Evolutionary conservation across 2,888 invertebrate genomes (phyloP), one percentile per base, ranked within the genome.

Genomic region (Dynastes grantii): DNA sequence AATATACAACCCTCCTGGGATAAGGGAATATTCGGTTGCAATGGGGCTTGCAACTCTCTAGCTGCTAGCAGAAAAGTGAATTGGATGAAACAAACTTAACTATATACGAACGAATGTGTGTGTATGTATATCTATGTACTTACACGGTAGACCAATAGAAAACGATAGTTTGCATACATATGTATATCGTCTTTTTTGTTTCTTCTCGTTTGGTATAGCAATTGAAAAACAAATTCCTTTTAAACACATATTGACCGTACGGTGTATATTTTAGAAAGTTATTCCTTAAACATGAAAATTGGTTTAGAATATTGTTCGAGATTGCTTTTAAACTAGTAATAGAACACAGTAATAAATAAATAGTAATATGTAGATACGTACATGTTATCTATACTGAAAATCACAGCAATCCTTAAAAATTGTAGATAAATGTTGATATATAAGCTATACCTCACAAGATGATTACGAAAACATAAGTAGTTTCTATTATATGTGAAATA

Each of bases 1-100:
- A 78, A 78, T 64, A 64, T 78, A 78, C 78, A 78, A 70, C 71
- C 27, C 78, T 64, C 78, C 40, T 11, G 78, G 64, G 78, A 65
- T 64, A 40, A 45, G 45, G 55, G 65, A 64, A 73, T 53, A 53
- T 51, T 71, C 78, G 51, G 55, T 40, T 64, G 71, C 78, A 75
- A 71, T 71, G 29, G 73, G 73, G 13, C 53, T 40, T 63, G 78
- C 78, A 78, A 78, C 71, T 78, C 77, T 77, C 73, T 61, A 51
- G 71, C 64, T 71, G 64, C 78, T 73, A 64, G 51, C 53, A 45
- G 51, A 64, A 78, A 78, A 78, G 78, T 71, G 78, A 78, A 78
- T 71, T 73, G 73, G 71, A 73, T 78, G 73, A 73, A 73, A 78
- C 53, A 78, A 73, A 75, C 61, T 61, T 40, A 63, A 63, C 58